Evolutionary conservation across 1,140 invertebrate species (phyloP).

Genomic region (Temnothorax longispinosus): DNA sequence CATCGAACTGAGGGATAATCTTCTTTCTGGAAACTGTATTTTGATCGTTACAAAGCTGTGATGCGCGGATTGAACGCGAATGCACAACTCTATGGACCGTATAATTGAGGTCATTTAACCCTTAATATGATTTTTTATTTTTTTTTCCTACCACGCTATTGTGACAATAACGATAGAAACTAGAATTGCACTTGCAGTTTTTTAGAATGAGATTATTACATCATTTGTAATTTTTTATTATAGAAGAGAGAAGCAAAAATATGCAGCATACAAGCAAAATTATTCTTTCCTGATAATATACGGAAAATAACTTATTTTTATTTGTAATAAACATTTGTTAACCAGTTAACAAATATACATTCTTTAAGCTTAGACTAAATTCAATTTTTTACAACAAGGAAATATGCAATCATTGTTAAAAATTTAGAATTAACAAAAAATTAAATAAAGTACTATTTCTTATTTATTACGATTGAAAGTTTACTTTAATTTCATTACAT

Average conservation of each 20-base stretch:
- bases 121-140: constrained; percentile 23
- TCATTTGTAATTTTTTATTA: neutral
- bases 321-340: neutral
- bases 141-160: neutral
- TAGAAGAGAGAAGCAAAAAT: neutral
- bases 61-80: constrained; percentile 9
- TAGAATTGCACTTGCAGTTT: neutral
- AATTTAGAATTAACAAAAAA: neutral
- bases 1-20: constrained; percentile 57
- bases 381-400: neutral
- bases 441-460: neutral
- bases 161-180: neutral
- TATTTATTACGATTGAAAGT: neutral
- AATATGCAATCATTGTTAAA: neutral
- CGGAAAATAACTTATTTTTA: neutral
- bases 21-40: constrained; percentile 31
- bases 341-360: neutral
- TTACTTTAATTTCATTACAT: neutral
- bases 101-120: constrained; percentile 27
- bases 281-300: neutral
- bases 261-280: neutral
- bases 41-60: constrained; percentile 42
- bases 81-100: neutral
- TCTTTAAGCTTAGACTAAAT: neutral
- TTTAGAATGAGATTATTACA: neutral